phyloP scores from a whole-genome alignment of 2,888 invertebrate genomes.

The Troglohyphantes excavatus region DNA sequence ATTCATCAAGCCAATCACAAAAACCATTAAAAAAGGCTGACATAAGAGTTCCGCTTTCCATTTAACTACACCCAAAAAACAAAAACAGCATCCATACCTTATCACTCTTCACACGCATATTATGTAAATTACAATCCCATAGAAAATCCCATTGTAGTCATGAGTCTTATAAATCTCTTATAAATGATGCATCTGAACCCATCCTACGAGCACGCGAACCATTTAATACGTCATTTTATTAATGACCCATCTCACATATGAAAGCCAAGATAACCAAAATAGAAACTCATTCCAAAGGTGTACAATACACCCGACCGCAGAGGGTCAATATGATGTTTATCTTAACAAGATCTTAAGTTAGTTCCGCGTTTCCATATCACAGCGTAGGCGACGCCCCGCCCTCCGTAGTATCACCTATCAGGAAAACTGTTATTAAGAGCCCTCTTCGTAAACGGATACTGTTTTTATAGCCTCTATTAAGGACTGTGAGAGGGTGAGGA shows the following conservation, averaged over 20 bases:
- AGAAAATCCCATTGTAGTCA: background rate
- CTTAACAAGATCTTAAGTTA: conserved; percentile 72
- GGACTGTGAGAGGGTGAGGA: conserved; percentile 38
- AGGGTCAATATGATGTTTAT: conserved; percentile 70
- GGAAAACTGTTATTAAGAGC: conserved; percentile 50
- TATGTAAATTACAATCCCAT: too few species aligned
- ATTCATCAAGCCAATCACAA: too few species aligned
- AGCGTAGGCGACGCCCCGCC: conserved; percentile 38
- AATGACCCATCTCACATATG: conserved; percentile 1
- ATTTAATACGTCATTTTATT: conserved; percentile 28
- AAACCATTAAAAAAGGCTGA: too few species aligned
- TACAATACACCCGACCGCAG: conserved; percentile 18
- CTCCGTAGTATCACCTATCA: conserved; percentile 56
- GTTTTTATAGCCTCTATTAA: conserved; percentile 55
- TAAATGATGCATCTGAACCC: too few species aligned
- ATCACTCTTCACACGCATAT: too few species aligned
- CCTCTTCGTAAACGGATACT: conserved; percentile 59
- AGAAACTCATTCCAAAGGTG: background rate
- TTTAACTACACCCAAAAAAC: too few species aligned
- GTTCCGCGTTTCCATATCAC: conserved; percentile 61
- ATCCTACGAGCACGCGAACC: conserved; percentile 7
- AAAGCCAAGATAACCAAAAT: conserved; percentile 5
- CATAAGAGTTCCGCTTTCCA: too few species aligned
- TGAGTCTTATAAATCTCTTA: too few species aligned
- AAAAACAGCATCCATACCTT: too few species aligned